Evolutionary conservation across 2,888 invertebrate genomes (phyloP), one percentile per base, ranked within the genome.

Genomic region (Osmoderma eremita): DNA sequence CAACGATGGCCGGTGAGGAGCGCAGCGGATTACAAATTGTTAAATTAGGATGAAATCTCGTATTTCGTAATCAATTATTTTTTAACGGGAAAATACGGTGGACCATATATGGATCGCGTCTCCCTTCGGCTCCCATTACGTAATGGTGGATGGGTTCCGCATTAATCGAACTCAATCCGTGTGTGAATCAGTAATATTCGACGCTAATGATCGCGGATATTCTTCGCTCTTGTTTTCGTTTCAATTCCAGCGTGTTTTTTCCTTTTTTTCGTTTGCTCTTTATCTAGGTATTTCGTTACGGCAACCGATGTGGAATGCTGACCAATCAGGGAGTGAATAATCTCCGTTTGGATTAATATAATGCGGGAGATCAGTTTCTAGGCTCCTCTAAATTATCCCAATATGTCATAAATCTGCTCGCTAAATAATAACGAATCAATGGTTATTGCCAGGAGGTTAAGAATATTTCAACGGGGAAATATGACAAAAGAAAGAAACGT

Each of bases 131-230:
- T 18, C 24, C 58, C 42, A 58, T 58, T 10, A 13, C 45, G 58
- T 61, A 61, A 61, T 61, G 58, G 45, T 61, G 45, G 58, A 24
- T 10, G 30, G 8, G 30, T 30, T 30, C 6, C 30, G 30, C 30
- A 30, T 30, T 30, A 30, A 30, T 30, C 30, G 30, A 6, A 30
- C 30, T 30, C 30, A 30, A 30, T 30, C 45, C 58, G 58, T 61
- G n/a, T n/a, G 58, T 61, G 58, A 61, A 61, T 45, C 45, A 18
- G 58, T 61, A 61, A 61, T 61, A 61, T 30, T 45, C 58, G 30
- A 61, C 58, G 20, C 45, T 61, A 61, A 61, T 61, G 58, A 61
- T 42, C 58, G 45, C 30, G 24, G 30, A 45, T 30, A 30, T 17
- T 17, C 30, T 12, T 22, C 45, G 30, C 45, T 45, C 45, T 61